phyloP scores from a whole-genome alignment of 2,797 vertebrate species.

The Coluber constrictor region DNA sequence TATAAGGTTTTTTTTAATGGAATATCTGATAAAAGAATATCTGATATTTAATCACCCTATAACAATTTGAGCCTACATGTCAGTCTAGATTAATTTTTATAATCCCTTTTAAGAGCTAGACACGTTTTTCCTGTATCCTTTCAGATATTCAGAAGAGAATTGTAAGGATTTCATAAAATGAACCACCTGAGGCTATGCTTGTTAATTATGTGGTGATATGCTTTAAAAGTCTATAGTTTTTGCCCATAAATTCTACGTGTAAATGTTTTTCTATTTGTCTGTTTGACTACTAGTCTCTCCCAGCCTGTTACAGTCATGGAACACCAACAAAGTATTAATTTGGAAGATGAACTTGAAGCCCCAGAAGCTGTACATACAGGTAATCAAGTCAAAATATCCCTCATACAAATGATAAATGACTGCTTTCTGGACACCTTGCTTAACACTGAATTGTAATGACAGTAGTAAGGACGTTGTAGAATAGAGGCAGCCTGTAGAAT shows the following conservation, averaged over 20 bases:
- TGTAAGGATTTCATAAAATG: slow-evolving; percentile 8
- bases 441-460: not conserved
- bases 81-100: slow-evolving; percentile 9
- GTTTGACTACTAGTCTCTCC: slow-evolving; percentile 46
- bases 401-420: not conserved
- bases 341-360: slow-evolving; percentile 83
- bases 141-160: slow-evolving; percentile 3
- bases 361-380: slow-evolving; percentile 84
- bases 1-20: not conserved
- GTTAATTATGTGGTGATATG: not conserved
- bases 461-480: not conserved
- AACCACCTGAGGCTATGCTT: not conserved
- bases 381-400: slow-evolving; percentile 58
- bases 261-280: slow-evolving; percentile 30
- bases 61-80: not conserved
- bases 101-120: not conserved
- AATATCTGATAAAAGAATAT: not conserved
- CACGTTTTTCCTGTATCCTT: not conserved
- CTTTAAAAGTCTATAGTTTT: not conserved
- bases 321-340: slow-evolving; percentile 65
- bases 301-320: slow-evolving; percentile 63
- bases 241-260: not conserved
- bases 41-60: not conserved
- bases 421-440: not conserved
- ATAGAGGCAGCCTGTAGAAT: not conserved